Conservation (phyloP, 92 coral and sea anemone genomes). For the Heliopora coerulea region DNA sequence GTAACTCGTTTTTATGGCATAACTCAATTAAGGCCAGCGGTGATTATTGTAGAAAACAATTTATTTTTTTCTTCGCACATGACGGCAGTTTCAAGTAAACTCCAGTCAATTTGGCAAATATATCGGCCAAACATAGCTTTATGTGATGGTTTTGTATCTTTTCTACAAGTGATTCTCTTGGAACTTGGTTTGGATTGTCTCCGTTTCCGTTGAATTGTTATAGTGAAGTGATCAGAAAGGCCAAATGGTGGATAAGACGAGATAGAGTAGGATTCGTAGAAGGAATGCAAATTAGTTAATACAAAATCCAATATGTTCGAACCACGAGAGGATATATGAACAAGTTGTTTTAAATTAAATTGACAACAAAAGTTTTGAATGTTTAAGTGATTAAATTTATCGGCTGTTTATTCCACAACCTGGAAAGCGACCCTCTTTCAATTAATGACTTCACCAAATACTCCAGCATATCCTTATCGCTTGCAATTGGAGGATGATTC, state of each 20-base stretch:
- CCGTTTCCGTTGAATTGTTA: slow-evolving; percentile 13
- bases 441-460: slow-evolving; percentile 15
- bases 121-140: slow-evolving; percentile 19
- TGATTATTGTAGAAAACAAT: too few species aligned
- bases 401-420: slow-evolving; percentile 21
- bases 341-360: slow-evolving; percentile 28
- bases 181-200: not conserved
- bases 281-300: slow-evolving; percentile 13
- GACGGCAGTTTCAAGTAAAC: too few species aligned
- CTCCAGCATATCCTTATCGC: slow-evolving; percentile 9
- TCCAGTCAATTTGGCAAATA: slow-evolving; percentile 20
- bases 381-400: slow-evolving; percentile 19
- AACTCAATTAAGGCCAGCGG: not conserved
- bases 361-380: slow-evolving; percentile 17
- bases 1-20: slow-evolving; percentile 7
- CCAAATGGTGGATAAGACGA: slow-evolving; percentile 41
- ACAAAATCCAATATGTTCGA: slow-evolving; percentile 26
- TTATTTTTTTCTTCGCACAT: too few species aligned
- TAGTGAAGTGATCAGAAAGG: slow-evolving; percentile 30
- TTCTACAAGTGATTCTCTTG: not conserved
- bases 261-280: not conserved
- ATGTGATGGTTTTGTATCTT: slow-evolving; percentile 9
- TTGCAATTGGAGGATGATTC: slow-evolving; percentile 19
- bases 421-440: slow-evolving; percentile 28
- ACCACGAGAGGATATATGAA: slow-evolving; percentile 24